Evolutionary conservation across 2,113 vertebrate species (phyloP).

Genomic region (Turnix velox): DNA sequence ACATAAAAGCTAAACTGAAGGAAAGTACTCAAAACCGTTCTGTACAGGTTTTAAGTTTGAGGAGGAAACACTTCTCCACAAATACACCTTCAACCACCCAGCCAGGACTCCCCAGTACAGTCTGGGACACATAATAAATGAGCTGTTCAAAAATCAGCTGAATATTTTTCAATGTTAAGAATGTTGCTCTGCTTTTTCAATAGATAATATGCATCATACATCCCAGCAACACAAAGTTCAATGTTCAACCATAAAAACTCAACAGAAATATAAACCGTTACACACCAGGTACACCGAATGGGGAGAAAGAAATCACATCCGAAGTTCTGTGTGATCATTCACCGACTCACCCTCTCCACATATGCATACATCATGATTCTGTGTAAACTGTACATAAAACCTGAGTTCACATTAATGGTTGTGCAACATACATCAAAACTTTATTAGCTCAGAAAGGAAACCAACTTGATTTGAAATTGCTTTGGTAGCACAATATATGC

Average conservation of each 20-base stretch:
- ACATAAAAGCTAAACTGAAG: neutral
- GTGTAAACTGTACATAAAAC: accelerated
- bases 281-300: accelerated
- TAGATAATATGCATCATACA: neutral
- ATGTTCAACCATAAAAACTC: neutral
- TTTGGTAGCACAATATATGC: neutral
- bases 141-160: neutral
- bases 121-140: neutral
- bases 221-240: neutral
- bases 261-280: neutral
- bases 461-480: neutral
- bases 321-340: neutral
- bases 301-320: neutral
- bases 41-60: neutral
- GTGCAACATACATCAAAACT: neutral
- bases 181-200: neutral
- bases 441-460: neutral
- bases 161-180: neutral
- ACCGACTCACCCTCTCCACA: neutral
- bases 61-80: neutral
- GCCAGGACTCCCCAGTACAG: neutral
- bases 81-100: neutral
- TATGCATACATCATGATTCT: accelerated
- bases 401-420: neutral
- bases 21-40: neutral